A percentile compares a stretch with the other conserved stretches of the same genome.
These are phyloP conservation scores for Marronus borbonicus DNA, from an alignment of 2,888 invertebrate genomes.

Conservation along the genomic window DNA sequence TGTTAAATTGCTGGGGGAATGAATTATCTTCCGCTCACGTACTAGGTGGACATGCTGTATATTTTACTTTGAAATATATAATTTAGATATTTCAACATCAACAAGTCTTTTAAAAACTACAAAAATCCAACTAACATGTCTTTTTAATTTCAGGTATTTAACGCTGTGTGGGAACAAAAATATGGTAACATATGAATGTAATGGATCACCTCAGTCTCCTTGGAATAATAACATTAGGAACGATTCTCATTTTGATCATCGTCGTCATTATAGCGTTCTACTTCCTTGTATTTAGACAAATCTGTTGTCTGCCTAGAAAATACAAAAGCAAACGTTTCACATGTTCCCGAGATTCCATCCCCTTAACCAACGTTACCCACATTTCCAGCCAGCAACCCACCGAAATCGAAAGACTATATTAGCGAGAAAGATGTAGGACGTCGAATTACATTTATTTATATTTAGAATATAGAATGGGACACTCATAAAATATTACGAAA, in stretches of 20 bases:
- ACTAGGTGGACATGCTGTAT: too few relatives aligned
- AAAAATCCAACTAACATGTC: too few relatives aligned
- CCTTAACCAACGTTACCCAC: constrained; percentile 75
- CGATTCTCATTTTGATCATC: constrained; percentile 68
- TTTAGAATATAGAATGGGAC: background rate
- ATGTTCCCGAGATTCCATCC: constrained; percentile 71
- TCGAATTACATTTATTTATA: constrained; percentile 3
- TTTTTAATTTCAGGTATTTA: constrained; percentile 32
- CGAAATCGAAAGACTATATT: constrained; percentile 65
- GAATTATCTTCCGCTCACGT: too few relatives aligned
- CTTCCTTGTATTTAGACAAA: constrained; percentile 77
- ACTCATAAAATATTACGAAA: background rate
- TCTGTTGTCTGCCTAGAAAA: constrained; percentile 71
- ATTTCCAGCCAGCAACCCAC: constrained; percentile 74
- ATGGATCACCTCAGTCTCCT: constrained; percentile 56
- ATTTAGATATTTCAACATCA: background rate
- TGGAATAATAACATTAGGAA: constrained; percentile 53
- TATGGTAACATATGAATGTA: constrained; percentile 63
- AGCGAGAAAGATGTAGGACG: background rate
- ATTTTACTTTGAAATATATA: too few relatives aligned
- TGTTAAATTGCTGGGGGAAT: too few relatives aligned
- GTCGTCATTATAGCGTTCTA: constrained; percentile 77
- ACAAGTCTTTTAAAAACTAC: background rate
- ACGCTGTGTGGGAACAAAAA: constrained; percentile 71
- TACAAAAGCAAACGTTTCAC: constrained; percentile 56